A percentile compares a stretch with the other conserved stretches of the same genome.
These are phyloP conservation scores for Frankliniella intonsa DNA, from an alignment of 2,888 invertebrate species.

Conservation along the genomic window DNA sequence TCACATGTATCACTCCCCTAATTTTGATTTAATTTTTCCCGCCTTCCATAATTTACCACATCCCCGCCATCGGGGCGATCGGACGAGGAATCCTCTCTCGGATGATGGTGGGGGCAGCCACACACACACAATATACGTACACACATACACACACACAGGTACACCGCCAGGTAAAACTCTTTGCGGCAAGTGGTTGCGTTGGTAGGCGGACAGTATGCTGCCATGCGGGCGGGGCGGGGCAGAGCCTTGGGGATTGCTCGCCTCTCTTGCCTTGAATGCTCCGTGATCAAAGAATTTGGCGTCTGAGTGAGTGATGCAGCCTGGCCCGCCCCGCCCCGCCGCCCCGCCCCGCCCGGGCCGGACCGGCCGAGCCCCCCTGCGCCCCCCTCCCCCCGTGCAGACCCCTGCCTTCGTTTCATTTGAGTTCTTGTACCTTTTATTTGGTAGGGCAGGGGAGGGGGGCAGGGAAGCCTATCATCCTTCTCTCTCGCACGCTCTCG, in stretches of 20 bases:
- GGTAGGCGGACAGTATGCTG: not conserved
- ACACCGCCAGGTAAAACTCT: slow-evolving; percentile 1
- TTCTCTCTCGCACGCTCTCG: not conserved
- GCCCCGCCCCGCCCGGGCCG: not conserved
- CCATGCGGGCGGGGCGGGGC: not conserved
- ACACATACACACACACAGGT: not conserved
- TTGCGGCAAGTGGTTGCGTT: not conserved
- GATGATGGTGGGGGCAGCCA: not conserved
- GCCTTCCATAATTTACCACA: slow-evolving; percentile 22
- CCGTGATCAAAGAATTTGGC: slow-evolving; percentile 24
- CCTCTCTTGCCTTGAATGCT: not conserved
- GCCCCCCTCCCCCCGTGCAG: not conserved
- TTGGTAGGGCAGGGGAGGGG: slow-evolving; percentile 3
- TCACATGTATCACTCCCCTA: slow-evolving; percentile 26
- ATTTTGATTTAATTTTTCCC: slow-evolving; percentile 27
- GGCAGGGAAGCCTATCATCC: not conserved
- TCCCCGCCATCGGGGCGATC: not conserved
- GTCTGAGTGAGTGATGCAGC: slow-evolving; percentile 20
- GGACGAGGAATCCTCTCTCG: not conserved
- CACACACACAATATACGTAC: not conserved
- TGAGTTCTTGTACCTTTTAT: slow-evolving; percentile 28
- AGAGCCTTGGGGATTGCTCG: not conserved
- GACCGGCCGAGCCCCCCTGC: not conserved
- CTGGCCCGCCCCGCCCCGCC: not conserved
- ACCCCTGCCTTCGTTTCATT: slow-evolving; percentile 27